Base-by-base conservation (phyloP, 1,140 invertebrate genomes). In the Hycleus phaleratus region DNA sequence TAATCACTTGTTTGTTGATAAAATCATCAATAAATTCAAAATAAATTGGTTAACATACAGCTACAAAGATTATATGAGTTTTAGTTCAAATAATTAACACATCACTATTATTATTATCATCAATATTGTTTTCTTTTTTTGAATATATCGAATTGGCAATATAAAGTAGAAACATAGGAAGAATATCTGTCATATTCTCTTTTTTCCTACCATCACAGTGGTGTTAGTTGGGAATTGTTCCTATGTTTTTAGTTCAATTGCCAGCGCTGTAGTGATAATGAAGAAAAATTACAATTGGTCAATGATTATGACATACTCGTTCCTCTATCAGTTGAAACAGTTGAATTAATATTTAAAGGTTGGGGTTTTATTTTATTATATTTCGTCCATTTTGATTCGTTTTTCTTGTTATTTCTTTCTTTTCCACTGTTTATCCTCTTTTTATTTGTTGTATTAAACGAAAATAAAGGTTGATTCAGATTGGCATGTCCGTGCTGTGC, bases 391-490 rank as follows among this genome's bases (percentile, higher is more conserved):
- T 26, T 47, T 26, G 10, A 38, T 12, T 40, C 24, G 48, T 40
- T 40, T 4, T 10, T 42, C 18, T 26, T 38, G 11, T n/a, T n/a
- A n/a, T n/a, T n/a, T 39, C 18, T 18, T 1, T 9, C 38, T 6
- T 3, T 38, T 42, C 7, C 11, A n/a, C 18, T 18, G 18, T 18
- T 18, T 18, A 18, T 18, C 18, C 18, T 18, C 2, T 18, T 18
- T 18, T 18, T 18, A 18, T 18, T 18, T 18, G 18, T 18, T 25
- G 10, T 44, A 56, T 74, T 75, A 86, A 67, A 86, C 83, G 54
- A 87, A 86, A 65, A 85, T 84, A 68, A 85, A 86, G 67, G 83
- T 78, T 3, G 82, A 77, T 47, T 80, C 78, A 11, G 74, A 72
- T 67, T 82, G 81, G 69, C 79, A 81, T 48, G 77, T 69, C 32